Base-by-base conservation (phyloP, 2,797 vertebrate species). In the Monodelphis domestica region DNA sequence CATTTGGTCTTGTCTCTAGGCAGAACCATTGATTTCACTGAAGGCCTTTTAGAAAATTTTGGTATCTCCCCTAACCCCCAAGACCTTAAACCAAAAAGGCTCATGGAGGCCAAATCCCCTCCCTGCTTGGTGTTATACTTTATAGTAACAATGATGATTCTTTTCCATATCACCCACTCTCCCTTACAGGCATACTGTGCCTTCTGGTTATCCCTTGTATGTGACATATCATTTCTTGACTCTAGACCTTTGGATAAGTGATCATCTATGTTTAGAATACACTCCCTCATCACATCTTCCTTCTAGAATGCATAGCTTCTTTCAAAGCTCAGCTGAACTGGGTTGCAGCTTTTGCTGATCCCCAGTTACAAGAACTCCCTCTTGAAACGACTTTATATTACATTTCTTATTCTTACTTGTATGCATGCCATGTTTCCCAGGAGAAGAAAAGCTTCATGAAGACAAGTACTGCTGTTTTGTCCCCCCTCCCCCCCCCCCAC, bases 11-110 rank as follows among this genome's bases (percentile, higher is more conserved):
- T 5, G 33, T 50, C 10, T 92, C 51, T 52, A 54, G 51, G 17
- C 12, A 63, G 28, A 89, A 52, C 21, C 24, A 38, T 38, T n/a
- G 10, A 88, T 15, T 91, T 95, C 12, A 51, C 4, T 24, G 89
- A 89, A 87, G 29, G 29, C 54, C 54, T 50, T 59, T 87, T 92
- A 50, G n/a, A 70, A 56, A 78, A 52, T 91, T 90, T 90, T 88
- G 38, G 1, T 91, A 78, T 95, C 33, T 55, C 26, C 91, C 5
- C 52, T 55, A 84, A n/a, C n/a, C n/a, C 54, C 2, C 5, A 70
- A 91, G 70, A 53, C 54, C 91, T 59, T 53, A 87, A 54, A 2
- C 12, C 12, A 38, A 70, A 53, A 30, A 53, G 91, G 38, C 50
- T n/a, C 50, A 29, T 24, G 33, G n/a, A 93, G 7, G 56, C 21